Base-by-base conservation (phyloP, 1,140 invertebrate genomes). In the Globodera rostochiensis region DNA sequence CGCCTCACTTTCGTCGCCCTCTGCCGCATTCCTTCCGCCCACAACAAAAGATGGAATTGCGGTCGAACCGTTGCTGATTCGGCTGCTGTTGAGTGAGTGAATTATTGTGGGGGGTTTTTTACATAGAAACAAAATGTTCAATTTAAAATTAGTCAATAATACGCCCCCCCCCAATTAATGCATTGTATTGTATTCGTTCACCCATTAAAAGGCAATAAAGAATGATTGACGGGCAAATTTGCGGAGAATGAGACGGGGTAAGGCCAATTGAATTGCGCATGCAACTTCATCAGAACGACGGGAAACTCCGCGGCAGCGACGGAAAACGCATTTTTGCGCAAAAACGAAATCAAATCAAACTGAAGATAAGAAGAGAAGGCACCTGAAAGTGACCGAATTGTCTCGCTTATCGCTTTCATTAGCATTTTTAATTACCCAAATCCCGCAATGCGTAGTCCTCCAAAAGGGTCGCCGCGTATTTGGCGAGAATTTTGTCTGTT, bases 261-360 rank as follows among this genome's bases (percentile, higher is more conserved):
- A 13, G 87, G 87, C 87, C 87, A 88, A 13, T 73, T 73, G 66
- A 88, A 88, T 80, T 88, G 86, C 6, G 87, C 87, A 75, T 90
- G 88, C 7, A 90, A 79, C 70, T 89, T 87, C 80, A 87, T 87
- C 50, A 88, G 64, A 47, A 89, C 84, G 6, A 89, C 46, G 7
- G 88, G 84, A 53, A 88, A 88, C 25, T 85, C 71, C 7, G 84
- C 82, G 11, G 86, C 47, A 8, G 86, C 21, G n/a, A 75, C 60
- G 57, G 5, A 15, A 73, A 87, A 87, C 50, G 79, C 77, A 53
- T 53, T 70, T 13, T 64, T 36, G 9, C 25, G 53, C 19, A 85
- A 82, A 49, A 85, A 85, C 19, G 66, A 66, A 45, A 77, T 71
- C 70, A 89, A 25, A 83, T 88, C 81, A 47, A 86, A 84, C 53